Evolutionary conservation across 2,113 vertebrate species (phyloP).

Genomic region (Fregata magnificens): DNA sequence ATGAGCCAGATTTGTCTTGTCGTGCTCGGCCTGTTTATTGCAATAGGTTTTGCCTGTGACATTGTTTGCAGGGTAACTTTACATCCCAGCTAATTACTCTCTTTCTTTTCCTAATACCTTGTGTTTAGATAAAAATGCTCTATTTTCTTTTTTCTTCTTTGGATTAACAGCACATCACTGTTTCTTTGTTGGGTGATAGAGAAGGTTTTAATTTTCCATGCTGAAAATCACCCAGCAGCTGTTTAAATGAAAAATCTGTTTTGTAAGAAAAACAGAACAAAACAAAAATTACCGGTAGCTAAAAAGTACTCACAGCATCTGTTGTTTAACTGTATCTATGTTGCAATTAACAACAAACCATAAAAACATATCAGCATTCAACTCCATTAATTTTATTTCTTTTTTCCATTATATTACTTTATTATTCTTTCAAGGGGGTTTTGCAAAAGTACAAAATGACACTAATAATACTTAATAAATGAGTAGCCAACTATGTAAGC

Average conservation of each 20-base stretch:
- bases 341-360: conserved; percentile 17
- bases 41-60: not conserved
- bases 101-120: not conserved
- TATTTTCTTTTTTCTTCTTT: not conserved
- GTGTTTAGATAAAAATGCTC: not conserved
- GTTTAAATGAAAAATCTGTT: conserved; percentile 46
- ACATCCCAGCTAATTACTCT: not conserved
- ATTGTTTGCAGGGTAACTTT: not conserved
- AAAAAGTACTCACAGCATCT: conserved; percentile 1
- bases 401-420: not conserved
- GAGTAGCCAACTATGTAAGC: not conserved
- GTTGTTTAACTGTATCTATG: conserved; percentile 31
- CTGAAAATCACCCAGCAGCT: not conserved
- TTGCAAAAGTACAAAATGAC: not conserved
- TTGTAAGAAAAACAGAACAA: not conserved
- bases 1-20: not conserved
- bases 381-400: not conserved
- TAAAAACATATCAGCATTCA: conserved; percentile 13
- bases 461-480: not conserved
- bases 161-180: not conserved
- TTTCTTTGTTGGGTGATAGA: not conserved
- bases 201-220: conserved; percentile 13
- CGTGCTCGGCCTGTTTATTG: not conserved
- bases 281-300: not conserved
- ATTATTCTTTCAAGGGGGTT: not conserved